These are phyloP conservation scores for Rhamnusium bicolor DNA, from an alignment of 2,888 invertebrate species.

Conservation along the genomic window DNA sequence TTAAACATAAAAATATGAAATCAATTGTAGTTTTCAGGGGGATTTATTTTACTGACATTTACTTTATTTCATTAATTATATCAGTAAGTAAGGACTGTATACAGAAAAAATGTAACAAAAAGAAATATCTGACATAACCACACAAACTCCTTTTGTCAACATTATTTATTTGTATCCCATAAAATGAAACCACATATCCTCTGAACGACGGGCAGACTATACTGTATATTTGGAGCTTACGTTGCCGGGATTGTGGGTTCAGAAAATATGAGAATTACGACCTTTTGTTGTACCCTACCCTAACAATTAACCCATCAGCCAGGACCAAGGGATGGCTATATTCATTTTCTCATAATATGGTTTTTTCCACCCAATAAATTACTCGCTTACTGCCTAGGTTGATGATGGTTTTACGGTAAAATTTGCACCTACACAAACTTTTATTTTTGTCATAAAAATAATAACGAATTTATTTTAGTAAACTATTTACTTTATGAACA, in stretches of 20 bases:
- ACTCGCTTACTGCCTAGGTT: not conserved
- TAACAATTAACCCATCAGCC: not conserved
- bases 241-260: not conserved
- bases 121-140: no score
- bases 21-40: no score
- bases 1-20: no score
- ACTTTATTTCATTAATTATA: no score
- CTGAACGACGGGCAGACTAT: not conserved
- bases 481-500: not conserved
- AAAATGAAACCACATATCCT: not conserved
- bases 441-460: not conserved
- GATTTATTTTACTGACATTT: no score
- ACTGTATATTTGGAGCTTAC: not conserved
- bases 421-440: not conserved
- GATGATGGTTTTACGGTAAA: not conserved
- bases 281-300: not conserved
- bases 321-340: not conserved
- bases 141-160: no score
- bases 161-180: not conserved
- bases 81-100: no score
- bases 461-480: not conserved
- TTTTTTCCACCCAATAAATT: slow-evolving; percentile 1
- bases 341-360: not conserved
- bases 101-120: no score
- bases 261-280: not conserved